phyloP scores from a whole-genome alignment of 1,140 invertebrate species.

The Nilaparvata lugens region DNA sequence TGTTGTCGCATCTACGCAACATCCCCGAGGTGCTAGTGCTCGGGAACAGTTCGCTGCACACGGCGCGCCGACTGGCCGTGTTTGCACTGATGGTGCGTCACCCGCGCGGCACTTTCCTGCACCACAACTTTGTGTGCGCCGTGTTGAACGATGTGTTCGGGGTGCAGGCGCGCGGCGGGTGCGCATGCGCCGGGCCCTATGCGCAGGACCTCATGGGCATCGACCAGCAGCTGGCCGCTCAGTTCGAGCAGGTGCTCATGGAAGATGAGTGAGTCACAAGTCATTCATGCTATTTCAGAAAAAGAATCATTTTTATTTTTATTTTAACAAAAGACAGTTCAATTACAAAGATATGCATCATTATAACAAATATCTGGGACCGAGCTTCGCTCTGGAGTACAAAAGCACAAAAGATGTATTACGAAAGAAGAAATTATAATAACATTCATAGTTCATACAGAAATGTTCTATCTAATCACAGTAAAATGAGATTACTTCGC shows the following conservation, averaged over 20 bases:
- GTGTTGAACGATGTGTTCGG: conserved; percentile 88
- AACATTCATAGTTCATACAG: no score
- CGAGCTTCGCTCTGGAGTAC: no score
- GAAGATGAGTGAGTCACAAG: conserved; percentile 65
- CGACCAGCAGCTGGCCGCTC: conserved; percentile 57
- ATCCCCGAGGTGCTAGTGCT: conserved; percentile 71
- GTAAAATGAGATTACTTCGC: no score
- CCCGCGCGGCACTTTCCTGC: conserved; percentile 67
- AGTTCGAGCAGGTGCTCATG: conserved; percentile 65
- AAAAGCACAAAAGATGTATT: no score
- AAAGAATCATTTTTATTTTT: no score
- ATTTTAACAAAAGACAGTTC: no score
- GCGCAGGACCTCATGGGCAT: conserved; percentile 79
- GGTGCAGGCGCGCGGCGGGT: conserved; percentile 79
- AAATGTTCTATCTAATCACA: no score
- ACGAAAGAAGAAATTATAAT: no score
- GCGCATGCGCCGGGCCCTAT: conserved; percentile 76
- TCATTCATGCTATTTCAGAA: no score
- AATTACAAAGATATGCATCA: no score
- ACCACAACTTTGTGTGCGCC: conserved; percentile 83
- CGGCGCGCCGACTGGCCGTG: conserved; percentile 63
- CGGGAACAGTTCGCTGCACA: conserved; percentile 50
- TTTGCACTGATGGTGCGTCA: conserved; percentile 83
- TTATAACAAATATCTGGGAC: no score
- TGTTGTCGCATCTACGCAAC: conserved; percentile 58